Conservation (phyloP, 2,888 invertebrate genomes). For the Tenthredo amoena region DNA sequence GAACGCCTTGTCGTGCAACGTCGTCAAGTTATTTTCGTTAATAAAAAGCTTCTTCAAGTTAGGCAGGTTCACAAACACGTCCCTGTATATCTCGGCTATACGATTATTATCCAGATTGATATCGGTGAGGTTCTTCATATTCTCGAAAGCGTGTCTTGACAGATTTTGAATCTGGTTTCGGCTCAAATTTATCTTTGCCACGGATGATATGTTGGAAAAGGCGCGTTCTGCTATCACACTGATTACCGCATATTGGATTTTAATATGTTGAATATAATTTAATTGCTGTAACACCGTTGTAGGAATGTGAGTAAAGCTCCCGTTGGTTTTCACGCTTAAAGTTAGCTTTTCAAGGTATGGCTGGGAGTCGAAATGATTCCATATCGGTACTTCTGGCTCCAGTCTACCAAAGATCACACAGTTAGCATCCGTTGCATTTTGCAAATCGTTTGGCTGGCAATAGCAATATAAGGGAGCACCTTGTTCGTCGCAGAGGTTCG, state of each 20-base stretch:
- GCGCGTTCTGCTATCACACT: slow-evolving; percentile 85
- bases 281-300: slow-evolving; percentile 85
- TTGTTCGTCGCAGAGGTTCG: slow-evolving; percentile 81
- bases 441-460: slow-evolving; percentile 80
- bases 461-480: slow-evolving; percentile 84
- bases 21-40: slow-evolving; percentile 92
- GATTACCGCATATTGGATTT: slow-evolving; percentile 87
- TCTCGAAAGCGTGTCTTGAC: slow-evolving; percentile 86
- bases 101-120: slow-evolving; percentile 88
- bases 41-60: slow-evolving; percentile 87
- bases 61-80: slow-evolving; percentile 88
- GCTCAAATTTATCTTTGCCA: slow-evolving; percentile 84
- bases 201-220: slow-evolving; percentile 86
- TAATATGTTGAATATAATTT: slow-evolving; percentile 84
- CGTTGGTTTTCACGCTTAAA: slow-evolving; percentile 86
- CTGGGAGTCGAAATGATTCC: slow-evolving; percentile 88
- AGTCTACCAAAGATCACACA: slow-evolving; percentile 88
- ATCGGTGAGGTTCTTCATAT: slow-evolving; percentile 84
- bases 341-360: slow-evolving; percentile 85
- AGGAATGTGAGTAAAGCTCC: slow-evolving; percentile 86
- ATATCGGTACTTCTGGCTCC: slow-evolving; percentile 85
- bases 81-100: slow-evolving; percentile 86
- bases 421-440: slow-evolving; percentile 85
- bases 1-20: slow-evolving; percentile 92
- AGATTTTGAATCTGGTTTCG: slow-evolving; percentile 86